Percentiles rank a stretch among this genome's conserved stretches.
Evolutionary conservation across 2,797 vertebrate species (phyloP).

Genomic region (Scomberomorus guttatus): DNA sequence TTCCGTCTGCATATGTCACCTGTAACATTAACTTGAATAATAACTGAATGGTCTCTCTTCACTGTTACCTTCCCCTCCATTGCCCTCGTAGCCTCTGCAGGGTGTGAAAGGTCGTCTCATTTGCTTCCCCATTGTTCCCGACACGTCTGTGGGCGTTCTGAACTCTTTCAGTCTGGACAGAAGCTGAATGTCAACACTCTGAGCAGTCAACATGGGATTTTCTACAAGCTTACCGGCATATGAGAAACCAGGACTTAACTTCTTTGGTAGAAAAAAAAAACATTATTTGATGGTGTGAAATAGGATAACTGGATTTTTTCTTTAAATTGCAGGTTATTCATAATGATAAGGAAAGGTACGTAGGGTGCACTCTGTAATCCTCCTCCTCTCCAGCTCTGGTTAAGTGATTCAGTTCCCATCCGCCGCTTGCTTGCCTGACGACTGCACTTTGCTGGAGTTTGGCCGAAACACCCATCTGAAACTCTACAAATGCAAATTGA

Average conservation of each 20-base stretch:
- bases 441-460: constrained; percentile 47
- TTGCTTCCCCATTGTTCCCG: constrained; percentile 48
- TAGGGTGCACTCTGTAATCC: constrained; percentile 15
- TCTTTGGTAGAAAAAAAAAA: constrained; percentile 4
- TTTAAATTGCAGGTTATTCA: constrained; percentile 37
- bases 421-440: constrained; percentile 26
- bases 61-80: constrained; percentile 38
- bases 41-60: constrained; percentile 43
- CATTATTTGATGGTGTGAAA: constrained; percentile 33
- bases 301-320: constrained; percentile 15
- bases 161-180: constrained; percentile 50
- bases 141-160: constrained; percentile 40
- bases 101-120: constrained; percentile 57
- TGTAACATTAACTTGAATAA: constrained; percentile 74
- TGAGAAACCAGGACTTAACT: constrained; percentile 21
- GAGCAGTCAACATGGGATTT: constrained; percentile 42
- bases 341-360: constrained; percentile 30
- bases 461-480: constrained; percentile 43
- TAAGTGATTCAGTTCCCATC: constrained; percentile 40
- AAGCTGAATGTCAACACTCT: constrained; percentile 52
- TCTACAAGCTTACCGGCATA: constrained; percentile 8
- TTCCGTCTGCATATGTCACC: constrained; percentile 63
- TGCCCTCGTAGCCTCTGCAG: constrained; percentile 34
- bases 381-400: constrained; percentile 20
- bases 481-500: constrained; percentile 65